These are phyloP conservation scores for Pterois miles DNA, from an alignment of 2,797 vertebrate genomes.

Conservation along the genomic window DNA sequence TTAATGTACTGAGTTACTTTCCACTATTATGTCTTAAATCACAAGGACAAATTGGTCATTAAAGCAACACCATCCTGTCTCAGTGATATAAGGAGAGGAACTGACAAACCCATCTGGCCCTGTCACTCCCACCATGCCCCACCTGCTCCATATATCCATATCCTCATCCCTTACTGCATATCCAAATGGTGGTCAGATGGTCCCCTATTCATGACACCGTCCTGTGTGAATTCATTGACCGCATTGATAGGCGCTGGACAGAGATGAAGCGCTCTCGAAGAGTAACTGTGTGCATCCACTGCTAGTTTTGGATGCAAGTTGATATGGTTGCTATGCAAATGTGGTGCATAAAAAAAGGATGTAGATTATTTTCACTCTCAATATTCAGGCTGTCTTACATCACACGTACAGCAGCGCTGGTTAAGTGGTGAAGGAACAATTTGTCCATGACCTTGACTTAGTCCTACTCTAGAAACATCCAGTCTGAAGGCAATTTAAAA, in stretches of 20 bases:
- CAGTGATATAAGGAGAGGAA: slow-evolving; percentile 1
- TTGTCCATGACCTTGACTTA: slow-evolving; percentile 74
- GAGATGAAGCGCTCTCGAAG: slow-evolving; percentile 43
- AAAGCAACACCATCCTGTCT: slow-evolving; percentile 13
- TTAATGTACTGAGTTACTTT: neutral
- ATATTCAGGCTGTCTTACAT: slow-evolving; percentile 57
- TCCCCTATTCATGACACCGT: neutral
- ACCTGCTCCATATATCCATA: slow-evolving; percentile 37
- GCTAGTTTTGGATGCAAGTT: slow-evolving; percentile 50
- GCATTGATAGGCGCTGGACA: slow-evolving; percentile 30
- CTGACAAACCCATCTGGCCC: slow-evolving; percentile 37
- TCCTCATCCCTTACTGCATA: slow-evolving; percentile 1
- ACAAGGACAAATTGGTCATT: slow-evolving; percentile 8
- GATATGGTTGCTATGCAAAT: slow-evolving; percentile 52
- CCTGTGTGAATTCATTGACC: slow-evolving; percentile 25
- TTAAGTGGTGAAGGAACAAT: slow-evolving; percentile 48
- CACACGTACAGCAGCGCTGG: slow-evolving; percentile 22
- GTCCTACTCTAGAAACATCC: slow-evolving; percentile 58
- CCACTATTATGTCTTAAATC: neutral
- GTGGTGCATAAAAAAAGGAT: slow-evolving; percentile 57
- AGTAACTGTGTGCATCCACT: slow-evolving; percentile 41
- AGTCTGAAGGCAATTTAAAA: slow-evolving; percentile 63
- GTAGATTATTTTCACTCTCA: slow-evolving; percentile 53
- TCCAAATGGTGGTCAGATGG: slow-evolving; percentile 46
- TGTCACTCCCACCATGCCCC: slow-evolving; percentile 35